A percentile compares a stretch with the other conserved stretches of the same genome.
Evolutionary conservation across 2,888 invertebrate genomes (phyloP).

Genomic region (Chaitophorus viminalis): DNA sequence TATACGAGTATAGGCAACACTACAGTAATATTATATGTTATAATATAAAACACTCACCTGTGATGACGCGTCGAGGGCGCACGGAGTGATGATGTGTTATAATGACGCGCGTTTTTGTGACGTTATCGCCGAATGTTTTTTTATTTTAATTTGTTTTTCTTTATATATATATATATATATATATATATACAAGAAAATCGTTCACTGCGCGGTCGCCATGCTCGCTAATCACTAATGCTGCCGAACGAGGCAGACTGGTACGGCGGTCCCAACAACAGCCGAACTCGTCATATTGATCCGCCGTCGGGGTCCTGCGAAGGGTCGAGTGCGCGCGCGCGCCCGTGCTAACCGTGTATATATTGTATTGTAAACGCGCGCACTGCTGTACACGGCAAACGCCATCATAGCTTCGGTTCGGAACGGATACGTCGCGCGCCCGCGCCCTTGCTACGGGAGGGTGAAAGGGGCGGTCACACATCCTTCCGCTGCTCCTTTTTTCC

Average conservation of each 20-base stretch:
- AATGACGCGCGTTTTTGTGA: background rate
- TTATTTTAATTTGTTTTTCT: background rate
- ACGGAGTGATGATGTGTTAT: background rate
- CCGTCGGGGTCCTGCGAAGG: slow-evolving; percentile 18
- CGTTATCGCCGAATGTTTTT: background rate
- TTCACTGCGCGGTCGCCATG: slow-evolving; percentile 44
- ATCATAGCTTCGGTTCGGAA: background rate
- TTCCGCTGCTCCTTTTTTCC: too few relatives aligned
- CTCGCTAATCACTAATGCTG: slow-evolving; percentile 32
- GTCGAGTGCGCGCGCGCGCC: slow-evolving; percentile 19
- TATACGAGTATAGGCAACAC: background rate
- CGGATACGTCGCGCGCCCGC: background rate
- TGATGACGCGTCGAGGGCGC: slow-evolving; percentile 12
- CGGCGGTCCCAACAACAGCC: slow-evolving; percentile 25
- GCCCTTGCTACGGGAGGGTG: too few relatives aligned
- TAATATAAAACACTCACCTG: background rate
- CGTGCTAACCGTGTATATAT: background rate
- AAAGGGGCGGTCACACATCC: background rate
- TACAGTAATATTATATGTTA: too few relatives aligned
- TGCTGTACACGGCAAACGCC: background rate
- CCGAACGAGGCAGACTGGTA: slow-evolving; percentile 48
- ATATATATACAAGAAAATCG: too few relatives aligned
- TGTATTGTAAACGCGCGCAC: background rate
- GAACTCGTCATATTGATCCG: slow-evolving; percentile 55
- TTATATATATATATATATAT: background rate